A percentile compares a stretch with the other conserved stretches of the same genome.
Conservation (phyloP, 2,113 vertebrate genomes). For the Kryptolebias marmoratus region DNA sequence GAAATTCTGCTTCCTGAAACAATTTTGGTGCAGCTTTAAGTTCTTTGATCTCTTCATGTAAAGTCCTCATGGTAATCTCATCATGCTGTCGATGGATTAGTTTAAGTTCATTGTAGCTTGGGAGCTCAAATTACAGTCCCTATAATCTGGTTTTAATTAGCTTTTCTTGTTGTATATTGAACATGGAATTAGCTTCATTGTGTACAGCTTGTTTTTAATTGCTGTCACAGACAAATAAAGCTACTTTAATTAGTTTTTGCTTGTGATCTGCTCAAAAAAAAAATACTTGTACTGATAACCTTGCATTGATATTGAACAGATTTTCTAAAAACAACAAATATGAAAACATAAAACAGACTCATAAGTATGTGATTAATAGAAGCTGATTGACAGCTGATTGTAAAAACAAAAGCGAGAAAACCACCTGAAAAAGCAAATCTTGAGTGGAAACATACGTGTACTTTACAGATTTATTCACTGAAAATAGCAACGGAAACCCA, state of each 20-base stretch:
- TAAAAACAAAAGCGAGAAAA: neutral
- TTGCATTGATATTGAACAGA: constrained; percentile 14
- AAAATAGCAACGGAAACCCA: rapidly evolving
- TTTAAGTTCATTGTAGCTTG: constrained; percentile 52
- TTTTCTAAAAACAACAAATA: constrained; percentile 5
- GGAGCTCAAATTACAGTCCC: constrained; percentile 51
- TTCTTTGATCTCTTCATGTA: constrained; percentile 37
- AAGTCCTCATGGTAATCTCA: constrained; percentile 32
- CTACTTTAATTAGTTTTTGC: constrained; percentile 53
- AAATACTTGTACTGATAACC: constrained; percentile 2
- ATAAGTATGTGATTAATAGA: neutral
- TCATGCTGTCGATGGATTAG: constrained; percentile 35
- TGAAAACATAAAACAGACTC: constrained; percentile 1
- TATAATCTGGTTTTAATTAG: constrained; percentile 68
- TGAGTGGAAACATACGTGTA: neutral
- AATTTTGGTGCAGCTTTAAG: constrained; percentile 5
- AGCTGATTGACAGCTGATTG: neutral
- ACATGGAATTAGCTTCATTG: constrained; percentile 68
- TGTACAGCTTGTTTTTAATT: constrained; percentile 56
- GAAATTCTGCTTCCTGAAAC: constrained; percentile 9
- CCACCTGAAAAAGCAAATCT: neutral
- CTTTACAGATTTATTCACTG: neutral
- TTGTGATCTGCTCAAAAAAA: constrained; percentile 42
- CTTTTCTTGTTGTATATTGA: constrained; percentile 58
- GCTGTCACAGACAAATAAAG: constrained; percentile 51